These are phyloP conservation scores for Ophiodon elongatus DNA, from an alignment of 2,113 vertebrate genomes.

Conservation along the genomic window DNA sequence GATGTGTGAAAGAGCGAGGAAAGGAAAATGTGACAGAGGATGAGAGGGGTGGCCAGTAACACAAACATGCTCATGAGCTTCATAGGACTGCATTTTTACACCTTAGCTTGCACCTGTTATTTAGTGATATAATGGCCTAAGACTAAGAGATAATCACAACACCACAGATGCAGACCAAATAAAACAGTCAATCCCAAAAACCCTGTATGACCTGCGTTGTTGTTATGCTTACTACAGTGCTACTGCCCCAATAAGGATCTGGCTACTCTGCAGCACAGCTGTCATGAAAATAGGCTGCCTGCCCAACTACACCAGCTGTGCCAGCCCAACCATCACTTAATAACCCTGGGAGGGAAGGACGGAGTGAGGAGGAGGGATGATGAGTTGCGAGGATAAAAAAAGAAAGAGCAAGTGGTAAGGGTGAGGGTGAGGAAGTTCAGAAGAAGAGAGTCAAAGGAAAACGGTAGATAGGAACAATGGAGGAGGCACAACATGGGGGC, in stretches of 20 bases:
- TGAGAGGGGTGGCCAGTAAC: neutral
- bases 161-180: constrained; percentile 36
- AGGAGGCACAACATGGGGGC: neutral
- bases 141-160: constrained; percentile 41
- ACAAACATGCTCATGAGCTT: neutral
- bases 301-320: constrained; percentile 75
- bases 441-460: neutral
- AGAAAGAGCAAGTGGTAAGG: constrained; percentile 17
- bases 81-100: constrained; percentile 12
- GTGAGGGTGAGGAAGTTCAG: constrained; percentile 9
- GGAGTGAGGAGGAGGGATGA: constrained; percentile 1
- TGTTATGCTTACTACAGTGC: constrained; percentile 56
- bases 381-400: constrained; percentile 17
- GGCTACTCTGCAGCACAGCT: constrained; percentile 67
- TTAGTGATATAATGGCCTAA: constrained; percentile 30
- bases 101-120: constrained; percentile 46
- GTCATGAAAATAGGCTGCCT: constrained; percentile 71
- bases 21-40: neutral
- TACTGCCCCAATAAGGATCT: constrained; percentile 66
- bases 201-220: constrained; percentile 43
- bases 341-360: constrained; percentile 58
- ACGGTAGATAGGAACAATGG: neutral
- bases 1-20: constrained; percentile 34
- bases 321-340: constrained; percentile 72
- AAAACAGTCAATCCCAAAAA: constrained; percentile 45